A percentile compares a stretch with the other conserved stretches of the same genome.
Conservation (phyloP, 2,113 vertebrate species). For the Cnemophilus loriae region DNA sequence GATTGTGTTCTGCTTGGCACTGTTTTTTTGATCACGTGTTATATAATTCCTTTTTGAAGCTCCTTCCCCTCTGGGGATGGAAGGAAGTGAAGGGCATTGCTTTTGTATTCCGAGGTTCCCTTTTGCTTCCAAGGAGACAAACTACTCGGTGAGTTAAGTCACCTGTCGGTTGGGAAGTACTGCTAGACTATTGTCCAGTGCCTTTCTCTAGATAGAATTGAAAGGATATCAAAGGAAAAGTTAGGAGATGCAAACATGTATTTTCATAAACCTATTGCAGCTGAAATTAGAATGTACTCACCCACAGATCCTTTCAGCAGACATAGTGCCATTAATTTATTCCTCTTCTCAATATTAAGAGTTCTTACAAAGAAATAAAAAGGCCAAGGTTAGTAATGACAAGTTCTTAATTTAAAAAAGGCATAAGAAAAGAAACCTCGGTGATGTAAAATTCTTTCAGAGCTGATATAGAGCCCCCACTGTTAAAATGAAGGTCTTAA, state of each 20-base stretch:
- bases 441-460: neutral
- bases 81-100: neutral
- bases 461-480: neutral
- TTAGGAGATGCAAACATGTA: neutral
- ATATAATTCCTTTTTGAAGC: neutral
- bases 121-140: neutral
- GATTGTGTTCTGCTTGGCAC: neutral
- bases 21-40: neutral
- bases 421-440: neutral
- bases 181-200: neutral
- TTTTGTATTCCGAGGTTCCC: neutral
- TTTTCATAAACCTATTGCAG: neutral
- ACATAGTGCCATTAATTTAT: neutral
- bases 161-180: neutral
- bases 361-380: neutral
- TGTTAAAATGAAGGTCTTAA: conserved; percentile 9
- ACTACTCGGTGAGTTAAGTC: neutral
- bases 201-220: neutral
- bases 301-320: neutral
- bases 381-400: neutral
- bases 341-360: neutral
- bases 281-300: neutral
- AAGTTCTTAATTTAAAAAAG: neutral
- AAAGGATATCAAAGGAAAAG: neutral
- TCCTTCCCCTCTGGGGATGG: neutral